Evolutionary conservation across 53 echinoderm and acorn worm genomes (phyloP), one percentile per base, ranked within the genome.

Genomic region (Patiria pectinifera): DNA sequence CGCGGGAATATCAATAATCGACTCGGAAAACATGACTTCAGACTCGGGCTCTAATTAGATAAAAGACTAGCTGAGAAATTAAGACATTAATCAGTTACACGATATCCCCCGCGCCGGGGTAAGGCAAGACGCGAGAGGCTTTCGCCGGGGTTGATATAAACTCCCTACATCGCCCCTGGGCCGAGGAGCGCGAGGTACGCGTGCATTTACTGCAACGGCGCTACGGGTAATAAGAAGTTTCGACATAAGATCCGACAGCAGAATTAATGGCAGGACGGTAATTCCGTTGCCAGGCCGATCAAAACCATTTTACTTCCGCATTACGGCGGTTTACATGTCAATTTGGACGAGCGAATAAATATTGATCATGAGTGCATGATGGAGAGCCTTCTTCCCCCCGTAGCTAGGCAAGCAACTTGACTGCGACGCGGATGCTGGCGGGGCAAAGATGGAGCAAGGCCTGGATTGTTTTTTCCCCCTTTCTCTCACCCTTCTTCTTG

Each of bases 11-110:
- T 88, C 88, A 88, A 88, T 88, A 88, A 88, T 78, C 88, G 88
- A 77, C 88, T 77, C 62, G 88, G 76, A 77, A 88, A 78, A 88
- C 88, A 88, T 88, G 88, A 88, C 77, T 88, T 88, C 77, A 88
- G 85, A 92, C 85, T 92, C 69, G 78, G 22, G 85, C 85, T 85
- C 85, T 92, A 92, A 92, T 92, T 92, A 92, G 92, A 92, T 92
- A 92, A 92, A 92, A 92, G 92, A 92, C 92, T 92, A 82, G 76
- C 92, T 76, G 63, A 69, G 82, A 92, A 70, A 85, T 92, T 92
- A 92, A 63, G 85, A 92, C 92, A 92, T 92, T 92, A 92, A 92
- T 91, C 92, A 92, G 92, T 92, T 92, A 92, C 92, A 92, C 92
- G 92, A 92, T 92, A 92, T 92, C 76, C 78, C 76, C 78, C 79